A percentile compares a stretch with the other conserved stretches of the same genome.
phyloP scores from a whole-genome alignment of 2,113 vertebrate genomes.

The Heterocephalus glaber region DNA sequence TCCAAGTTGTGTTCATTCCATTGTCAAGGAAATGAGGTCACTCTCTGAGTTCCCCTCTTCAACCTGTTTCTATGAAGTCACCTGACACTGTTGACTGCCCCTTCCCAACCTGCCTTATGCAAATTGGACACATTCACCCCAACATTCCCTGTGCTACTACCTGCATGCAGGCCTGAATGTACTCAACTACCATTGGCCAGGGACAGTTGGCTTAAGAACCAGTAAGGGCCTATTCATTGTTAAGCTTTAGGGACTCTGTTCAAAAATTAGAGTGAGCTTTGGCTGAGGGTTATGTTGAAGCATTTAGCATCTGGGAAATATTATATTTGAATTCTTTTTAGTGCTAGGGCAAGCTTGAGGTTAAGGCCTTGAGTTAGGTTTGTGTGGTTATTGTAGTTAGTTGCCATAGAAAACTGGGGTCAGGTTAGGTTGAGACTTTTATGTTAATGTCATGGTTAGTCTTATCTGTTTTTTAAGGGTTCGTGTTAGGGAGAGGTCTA shows the following conservation, averaged over 20 bases:
- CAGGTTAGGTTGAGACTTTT: background rate
- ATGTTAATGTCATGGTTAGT: background rate
- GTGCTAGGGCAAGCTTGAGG: background rate
- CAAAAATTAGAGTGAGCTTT: background rate
- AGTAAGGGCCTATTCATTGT: background rate
- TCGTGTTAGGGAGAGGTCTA: background rate
- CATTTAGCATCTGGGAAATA: fast-evolving
- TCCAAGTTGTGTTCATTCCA: background rate
- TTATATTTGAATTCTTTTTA: background rate
- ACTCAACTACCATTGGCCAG: fast-evolving
- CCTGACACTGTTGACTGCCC: background rate
- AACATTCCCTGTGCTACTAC: background rate
- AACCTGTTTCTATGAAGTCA: too few relatives aligned
- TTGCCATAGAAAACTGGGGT: background rate
- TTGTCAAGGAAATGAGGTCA: background rate
- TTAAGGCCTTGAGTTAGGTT: too few relatives aligned
- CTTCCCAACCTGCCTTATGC: too few relatives aligned
- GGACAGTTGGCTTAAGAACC: background rate
- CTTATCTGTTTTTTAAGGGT: background rate
- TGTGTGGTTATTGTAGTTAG: background rate
- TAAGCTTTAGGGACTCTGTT: fast-evolving
- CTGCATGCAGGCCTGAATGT: background rate
- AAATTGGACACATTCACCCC: too few relatives aligned
- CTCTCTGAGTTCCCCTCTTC: too few relatives aligned
- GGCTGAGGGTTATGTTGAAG: background rate